phyloP scores from a whole-genome alignment of 2,113 vertebrate genomes.

The Piprites chloris region DNA sequence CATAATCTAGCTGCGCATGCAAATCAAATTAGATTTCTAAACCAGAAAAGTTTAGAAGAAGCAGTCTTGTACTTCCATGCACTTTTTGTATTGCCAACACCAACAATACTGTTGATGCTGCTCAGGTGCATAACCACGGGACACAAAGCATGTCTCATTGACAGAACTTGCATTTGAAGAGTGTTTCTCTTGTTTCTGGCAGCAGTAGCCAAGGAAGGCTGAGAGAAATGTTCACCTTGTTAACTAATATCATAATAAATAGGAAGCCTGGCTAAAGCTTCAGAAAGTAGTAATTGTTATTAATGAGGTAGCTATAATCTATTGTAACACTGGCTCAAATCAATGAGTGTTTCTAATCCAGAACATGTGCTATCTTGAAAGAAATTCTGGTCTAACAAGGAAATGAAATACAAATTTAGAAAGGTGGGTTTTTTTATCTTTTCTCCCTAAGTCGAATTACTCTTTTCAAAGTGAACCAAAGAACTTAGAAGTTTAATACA shows the following conservation, averaged over 20 bases:
- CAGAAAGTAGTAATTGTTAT: neutral
- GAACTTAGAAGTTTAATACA: neutral
- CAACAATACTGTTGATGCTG: neutral
- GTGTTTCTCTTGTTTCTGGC: neutral
- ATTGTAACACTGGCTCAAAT: neutral
- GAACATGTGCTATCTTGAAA: neutral
- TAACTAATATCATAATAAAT: neutral
- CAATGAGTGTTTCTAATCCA: neutral
- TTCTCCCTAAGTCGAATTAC: neutral
- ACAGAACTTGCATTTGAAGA: neutral
- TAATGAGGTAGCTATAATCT: slow-evolving; percentile 7
- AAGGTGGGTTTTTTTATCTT: neutral
- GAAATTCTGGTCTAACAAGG: neutral
- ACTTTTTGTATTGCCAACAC: neutral
- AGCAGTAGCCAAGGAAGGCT: neutral
- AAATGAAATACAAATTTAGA: neutral
- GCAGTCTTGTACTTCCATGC: neutral
- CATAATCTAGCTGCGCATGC: neutral
- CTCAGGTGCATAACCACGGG: neutral
- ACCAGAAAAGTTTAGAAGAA: neutral
- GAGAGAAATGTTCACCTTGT: neutral
- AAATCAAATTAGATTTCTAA: neutral
- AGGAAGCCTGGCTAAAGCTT: neutral
- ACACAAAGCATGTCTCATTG: neutral
- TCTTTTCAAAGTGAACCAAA: neutral